phyloP scores from a whole-genome alignment of 1,140 invertebrate genomes.

The Lycorma delicatula region DNA sequence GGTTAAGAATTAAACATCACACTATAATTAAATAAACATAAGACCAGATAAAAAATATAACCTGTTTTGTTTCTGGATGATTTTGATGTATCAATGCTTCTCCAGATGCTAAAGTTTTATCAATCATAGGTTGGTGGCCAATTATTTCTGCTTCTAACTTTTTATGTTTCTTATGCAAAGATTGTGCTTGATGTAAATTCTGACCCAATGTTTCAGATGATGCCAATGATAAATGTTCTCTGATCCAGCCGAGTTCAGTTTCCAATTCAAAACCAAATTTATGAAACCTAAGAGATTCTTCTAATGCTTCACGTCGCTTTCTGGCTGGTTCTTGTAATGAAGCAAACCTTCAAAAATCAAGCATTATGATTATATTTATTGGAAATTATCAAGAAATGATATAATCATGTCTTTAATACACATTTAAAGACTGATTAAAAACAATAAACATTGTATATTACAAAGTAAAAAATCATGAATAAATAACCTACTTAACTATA shows the following conservation, averaged over 20 bases:
- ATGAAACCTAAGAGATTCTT: slow-evolving; percentile 78
- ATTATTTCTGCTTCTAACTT: slow-evolving; percentile 80
- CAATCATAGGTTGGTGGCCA: slow-evolving; percentile 73
- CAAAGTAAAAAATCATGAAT: too few relatives aligned
- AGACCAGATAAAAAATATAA: slow-evolving; percentile 34
- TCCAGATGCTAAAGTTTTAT: slow-evolving; percentile 66
- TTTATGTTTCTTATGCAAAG: slow-evolving; percentile 86
- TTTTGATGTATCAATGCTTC: slow-evolving; percentile 56
- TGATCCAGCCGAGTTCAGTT: slow-evolving; percentile 91
- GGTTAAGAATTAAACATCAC: neutral
- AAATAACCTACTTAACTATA: too few relatives aligned
- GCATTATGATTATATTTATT: neutral
- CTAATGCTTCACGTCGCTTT: slow-evolving; percentile 63
- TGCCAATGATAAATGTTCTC: slow-evolving; percentile 75
- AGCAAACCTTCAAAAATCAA: slow-evolving; percentile 41
- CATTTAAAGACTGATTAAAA: too few relatives aligned
- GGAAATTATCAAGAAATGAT: too few relatives aligned
- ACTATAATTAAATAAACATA: too few relatives aligned
- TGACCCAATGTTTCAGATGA: slow-evolving; percentile 63
- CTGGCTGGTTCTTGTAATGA: slow-evolving; percentile 53
- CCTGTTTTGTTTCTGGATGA: slow-evolving; percentile 68
- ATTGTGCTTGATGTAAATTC: slow-evolving; percentile 86
- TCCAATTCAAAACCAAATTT: slow-evolving; percentile 93
- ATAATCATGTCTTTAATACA: too few relatives aligned
- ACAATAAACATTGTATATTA: too few relatives aligned